These are phyloP conservation scores for Rhombomys opimus DNA, from an alignment of 2,113 vertebrate genomes.

Conservation along the genomic window DNA sequence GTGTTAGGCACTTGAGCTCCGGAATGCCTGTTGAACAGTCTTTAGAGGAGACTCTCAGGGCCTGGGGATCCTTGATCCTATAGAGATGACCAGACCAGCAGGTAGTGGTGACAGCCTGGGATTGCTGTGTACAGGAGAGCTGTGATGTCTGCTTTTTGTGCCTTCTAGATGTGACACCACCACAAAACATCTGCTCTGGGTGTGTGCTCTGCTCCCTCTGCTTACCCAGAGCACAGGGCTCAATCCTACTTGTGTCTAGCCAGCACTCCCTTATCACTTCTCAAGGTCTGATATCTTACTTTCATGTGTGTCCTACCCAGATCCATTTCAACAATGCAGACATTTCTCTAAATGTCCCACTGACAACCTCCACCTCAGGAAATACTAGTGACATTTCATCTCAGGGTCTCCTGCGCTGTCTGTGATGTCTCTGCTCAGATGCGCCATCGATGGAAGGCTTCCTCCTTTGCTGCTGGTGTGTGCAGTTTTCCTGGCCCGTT, in stretches of 20 bases:
- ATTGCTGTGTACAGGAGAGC: background rate
- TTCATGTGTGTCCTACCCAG: background rate
- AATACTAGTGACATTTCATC: background rate
- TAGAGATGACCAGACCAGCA: background rate
- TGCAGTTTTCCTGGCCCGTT: background rate
- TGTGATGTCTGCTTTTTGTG: too few relatives aligned
- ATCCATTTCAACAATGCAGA: background rate
- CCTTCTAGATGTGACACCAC: accelerated
- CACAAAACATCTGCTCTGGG: background rate
- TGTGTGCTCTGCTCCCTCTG: background rate
- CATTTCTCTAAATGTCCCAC: background rate
- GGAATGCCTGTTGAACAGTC: background rate
- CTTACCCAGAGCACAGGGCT: background rate
- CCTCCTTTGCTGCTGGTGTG: background rate
- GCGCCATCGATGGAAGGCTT: background rate
- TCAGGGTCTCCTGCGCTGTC: background rate
- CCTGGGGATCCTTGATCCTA: background rate
- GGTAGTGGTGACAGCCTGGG: background rate
- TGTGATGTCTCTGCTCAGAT: background rate
- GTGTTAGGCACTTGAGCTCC: background rate
- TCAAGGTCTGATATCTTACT: background rate
- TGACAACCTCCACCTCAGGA: background rate
- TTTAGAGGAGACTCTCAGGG: background rate
- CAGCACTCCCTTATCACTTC: background rate
- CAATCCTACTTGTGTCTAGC: background rate